phyloP scores from a whole-genome alignment of 2,797 vertebrate species.

The Mormyrus hasselquistii region DNA sequence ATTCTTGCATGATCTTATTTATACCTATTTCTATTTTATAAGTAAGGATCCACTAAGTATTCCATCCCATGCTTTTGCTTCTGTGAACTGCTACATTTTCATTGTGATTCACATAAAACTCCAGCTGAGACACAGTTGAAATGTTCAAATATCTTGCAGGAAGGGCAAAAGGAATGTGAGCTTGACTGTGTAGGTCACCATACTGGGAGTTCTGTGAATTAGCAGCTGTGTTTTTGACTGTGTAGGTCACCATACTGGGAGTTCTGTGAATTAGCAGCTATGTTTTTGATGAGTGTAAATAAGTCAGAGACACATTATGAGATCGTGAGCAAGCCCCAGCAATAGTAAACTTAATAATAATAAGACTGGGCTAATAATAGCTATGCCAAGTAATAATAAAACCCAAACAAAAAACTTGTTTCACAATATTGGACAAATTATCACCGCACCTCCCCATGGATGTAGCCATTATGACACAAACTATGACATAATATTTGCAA shows the following conservation, averaged over 20 bases:
- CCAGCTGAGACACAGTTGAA: not conserved
- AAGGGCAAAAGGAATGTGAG: not conserved
- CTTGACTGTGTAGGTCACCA: not conserved
- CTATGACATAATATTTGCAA: not conserved
- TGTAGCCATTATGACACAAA: not conserved
- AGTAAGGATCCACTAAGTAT: not conserved
- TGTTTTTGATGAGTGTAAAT: not conserved
- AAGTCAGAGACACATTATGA: not conserved
- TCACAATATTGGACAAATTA: not conserved
- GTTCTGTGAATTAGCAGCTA: not conserved
- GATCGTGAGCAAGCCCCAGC: not conserved
- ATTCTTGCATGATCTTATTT: not conserved
- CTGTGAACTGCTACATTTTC: not conserved
- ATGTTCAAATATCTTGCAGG: not conserved
- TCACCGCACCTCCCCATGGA: not conserved
- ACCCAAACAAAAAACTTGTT: not conserved
- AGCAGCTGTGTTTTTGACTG: too few relatives aligned
- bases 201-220: too few relatives aligned
- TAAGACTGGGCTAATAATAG: not conserved
- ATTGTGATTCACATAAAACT: not conserved
- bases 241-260: too few relatives aligned
- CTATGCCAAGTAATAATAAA: not conserved
- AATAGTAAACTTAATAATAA: not conserved
- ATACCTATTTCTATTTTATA: not conserved
- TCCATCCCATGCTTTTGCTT: not conserved